phyloP scores from a whole-genome alignment of 2,888 invertebrate genomes.

The Parnassius apollo region DNA sequence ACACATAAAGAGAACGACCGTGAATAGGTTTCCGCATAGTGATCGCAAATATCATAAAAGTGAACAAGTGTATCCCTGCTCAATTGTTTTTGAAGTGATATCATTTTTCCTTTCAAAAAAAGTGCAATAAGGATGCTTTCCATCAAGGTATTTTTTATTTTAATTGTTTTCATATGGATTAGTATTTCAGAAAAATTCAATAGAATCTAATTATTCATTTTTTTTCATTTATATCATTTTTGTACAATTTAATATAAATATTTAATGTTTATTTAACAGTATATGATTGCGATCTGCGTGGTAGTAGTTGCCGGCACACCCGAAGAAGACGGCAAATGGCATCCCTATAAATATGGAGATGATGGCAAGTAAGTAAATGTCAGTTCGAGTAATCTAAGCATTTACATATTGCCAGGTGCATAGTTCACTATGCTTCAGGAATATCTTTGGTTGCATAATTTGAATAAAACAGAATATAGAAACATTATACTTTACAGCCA shows the following conservation, averaged over 20 bases:
- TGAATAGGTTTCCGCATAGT: constrained; percentile 69
- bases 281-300: constrained; percentile 56
- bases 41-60: constrained; percentile 47
- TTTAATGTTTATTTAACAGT: constrained; percentile 46
- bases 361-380: constrained; percentile 72
- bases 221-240: constrained; percentile 4
- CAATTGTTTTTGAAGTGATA: constrained; percentile 44
- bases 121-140: constrained; percentile 65
- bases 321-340: constrained; percentile 63
- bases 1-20: constrained; percentile 62
- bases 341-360: constrained; percentile 64
- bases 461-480: constrained; percentile 8
- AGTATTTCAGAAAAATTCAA: too few species aligned
- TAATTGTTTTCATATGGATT: constrained; percentile 15
- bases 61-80: constrained; percentile 55
- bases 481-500: too few species aligned
- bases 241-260: constrained; percentile 8
- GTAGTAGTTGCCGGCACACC: constrained; percentile 53
- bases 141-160: constrained; percentile 47
- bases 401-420: constrained; percentile 33
- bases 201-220: neutral
- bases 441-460: constrained; percentile 11
- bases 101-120: constrained; percentile 32
- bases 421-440: constrained; percentile 5
- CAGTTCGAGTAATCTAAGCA: constrained; percentile 34